Evolutionary conservation across 2,797 vertebrate genomes (phyloP).

Genomic region (Parotocinclus haroldoi): DNA sequence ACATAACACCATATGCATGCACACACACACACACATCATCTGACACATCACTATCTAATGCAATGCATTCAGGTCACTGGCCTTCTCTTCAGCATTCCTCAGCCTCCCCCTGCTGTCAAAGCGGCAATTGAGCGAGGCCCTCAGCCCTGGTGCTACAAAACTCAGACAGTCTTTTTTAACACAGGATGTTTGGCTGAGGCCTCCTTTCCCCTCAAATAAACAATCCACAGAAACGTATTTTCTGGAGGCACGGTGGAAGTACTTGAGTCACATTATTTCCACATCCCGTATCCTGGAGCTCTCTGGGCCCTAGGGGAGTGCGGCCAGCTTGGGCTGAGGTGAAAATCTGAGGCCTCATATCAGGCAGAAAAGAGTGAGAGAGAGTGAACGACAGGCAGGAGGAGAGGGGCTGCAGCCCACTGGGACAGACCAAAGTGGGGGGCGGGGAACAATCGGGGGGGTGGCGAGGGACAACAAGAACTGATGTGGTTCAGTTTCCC

Average conservation of each 20-base stretch:
- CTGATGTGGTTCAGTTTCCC: constrained; percentile 3
- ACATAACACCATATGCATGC: neutral
- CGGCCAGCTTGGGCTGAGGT: constrained; percentile 66
- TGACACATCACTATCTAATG: constrained; percentile 25
- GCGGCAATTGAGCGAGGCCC: constrained; percentile 67
- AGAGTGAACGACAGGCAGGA: constrained; percentile 37
- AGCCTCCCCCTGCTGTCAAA: constrained; percentile 62
- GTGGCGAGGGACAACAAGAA: neutral
- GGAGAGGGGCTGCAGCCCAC: constrained; percentile 35
- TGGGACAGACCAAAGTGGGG: constrained; percentile 27
- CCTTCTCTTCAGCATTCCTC: constrained; percentile 75
- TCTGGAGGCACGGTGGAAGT: constrained; percentile 79
- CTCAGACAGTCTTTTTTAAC: constrained; percentile 75
- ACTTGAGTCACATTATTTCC: constrained; percentile 73
- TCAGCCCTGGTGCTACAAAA: constrained; percentile 65
- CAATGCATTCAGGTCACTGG: constrained; percentile 60
- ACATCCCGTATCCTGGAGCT: constrained; percentile 73
- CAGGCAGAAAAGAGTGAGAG: constrained; percentile 51
- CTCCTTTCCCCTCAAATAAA: constrained; percentile 90
- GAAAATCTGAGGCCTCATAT: constrained; percentile 73
- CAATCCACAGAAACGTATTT: constrained; percentile 85
- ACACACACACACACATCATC: constrained; percentile 3
- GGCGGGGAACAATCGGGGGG: neutral
- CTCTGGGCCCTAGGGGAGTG: constrained; percentile 57
- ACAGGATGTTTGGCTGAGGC: constrained; percentile 90